Evolutionary conservation across 2,888 invertebrate species (phyloP).

Genomic region (Patella ulyssiponensis): DNA sequence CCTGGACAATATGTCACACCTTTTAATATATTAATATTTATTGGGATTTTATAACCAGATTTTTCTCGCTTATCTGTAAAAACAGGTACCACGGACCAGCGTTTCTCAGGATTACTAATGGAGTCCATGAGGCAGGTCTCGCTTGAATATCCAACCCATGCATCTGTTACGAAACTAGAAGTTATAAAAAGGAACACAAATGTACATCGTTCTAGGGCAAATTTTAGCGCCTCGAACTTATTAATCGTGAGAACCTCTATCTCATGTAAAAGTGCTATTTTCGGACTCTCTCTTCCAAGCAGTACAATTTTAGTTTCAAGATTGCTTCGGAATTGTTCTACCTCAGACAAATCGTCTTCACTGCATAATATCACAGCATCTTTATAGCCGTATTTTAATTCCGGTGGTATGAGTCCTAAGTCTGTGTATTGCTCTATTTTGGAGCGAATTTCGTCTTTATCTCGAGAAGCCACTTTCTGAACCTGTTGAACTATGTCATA

Average conservation of each 20-base stretch:
- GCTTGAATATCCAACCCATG: slow-evolving; percentile 53
- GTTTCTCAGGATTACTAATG: slow-evolving; percentile 50
- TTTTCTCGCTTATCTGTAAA: slow-evolving; percentile 47
- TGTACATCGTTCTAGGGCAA: slow-evolving; percentile 52
- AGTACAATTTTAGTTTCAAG: slow-evolving; percentile 40
- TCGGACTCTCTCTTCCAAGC: slow-evolving; percentile 29
- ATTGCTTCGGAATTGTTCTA: slow-evolving; percentile 43
- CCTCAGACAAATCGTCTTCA: slow-evolving; percentile 44
- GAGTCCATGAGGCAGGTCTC: slow-evolving; percentile 59
- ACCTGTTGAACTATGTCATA: too few species aligned
- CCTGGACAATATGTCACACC: slow-evolving; percentile 56
- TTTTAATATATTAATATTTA: slow-evolving; percentile 55
- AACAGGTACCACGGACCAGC: slow-evolving; percentile 62
- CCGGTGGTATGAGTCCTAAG: slow-evolving; percentile 36
- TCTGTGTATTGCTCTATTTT: slow-evolving; percentile 31
- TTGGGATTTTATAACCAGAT: slow-evolving; percentile 45
- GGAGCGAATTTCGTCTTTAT: neutral
- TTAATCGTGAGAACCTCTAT: slow-evolving; percentile 34
- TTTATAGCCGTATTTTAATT: slow-evolving; percentile 45
- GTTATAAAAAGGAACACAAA: slow-evolving; percentile 59
- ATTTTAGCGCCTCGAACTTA: slow-evolving; percentile 39
- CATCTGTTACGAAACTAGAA: slow-evolving; percentile 48
- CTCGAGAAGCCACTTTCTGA: too few species aligned
- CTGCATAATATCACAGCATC: slow-evolving; percentile 56
- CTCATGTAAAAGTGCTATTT: slow-evolving; percentile 47